Base-by-base conservation (phyloP, 2,113 vertebrate species). In the Chunga burmeisteri region DNA sequence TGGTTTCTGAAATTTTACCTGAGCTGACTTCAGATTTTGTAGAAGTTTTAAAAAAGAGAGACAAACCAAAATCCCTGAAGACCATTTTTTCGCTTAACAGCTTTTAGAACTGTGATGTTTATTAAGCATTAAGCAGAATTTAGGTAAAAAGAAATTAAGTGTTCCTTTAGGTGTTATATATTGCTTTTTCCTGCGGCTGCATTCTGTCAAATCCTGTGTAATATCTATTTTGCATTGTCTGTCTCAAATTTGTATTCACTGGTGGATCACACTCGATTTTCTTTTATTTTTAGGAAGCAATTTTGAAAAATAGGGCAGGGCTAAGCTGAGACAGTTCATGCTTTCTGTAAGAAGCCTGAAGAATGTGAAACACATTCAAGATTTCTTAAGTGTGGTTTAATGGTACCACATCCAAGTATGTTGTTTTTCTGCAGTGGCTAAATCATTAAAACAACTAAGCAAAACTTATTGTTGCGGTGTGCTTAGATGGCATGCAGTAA, bases 361-460 rank as follows among this genome's bases (percentile, higher is more conserved):
- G 94, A 89, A 87, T 14, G 26, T 65, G 91, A 89, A 95, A 87
- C 40, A 85, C 87, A 66, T 61, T 67, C 58, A 79, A 81, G 93
- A 65, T 87, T 80, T 88, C 63, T 56, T 44, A 63, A 93, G 25
- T 46, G 44, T 93, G 52, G 15, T 91, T 71, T 72, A 65, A 27
- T 81, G 56, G n/a, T 82, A 40, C 77, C 65, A 55, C 11, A 68
- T 38, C 44, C 78, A 96, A 88, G 88, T 88, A 95, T 85, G 90
- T 92, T 92, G 13, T 50, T 91, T 56, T 68, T 56, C 50, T 94
- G 80, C 68, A 65, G 79, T 65, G 75, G 65, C 52, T 32, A 49
- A 91, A 94, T 65, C 16, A 81, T 91, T 95, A 91, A 94, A 91
- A 86, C 40, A 74, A 91, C 95, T 97, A 67, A 96, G 94, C 93